Percentiles rank a stretch among this genome's conserved stretches.
Evolutionary conservation across 2,888 invertebrate species (phyloP).

Genomic region (Incurvaria masculella): DNA sequence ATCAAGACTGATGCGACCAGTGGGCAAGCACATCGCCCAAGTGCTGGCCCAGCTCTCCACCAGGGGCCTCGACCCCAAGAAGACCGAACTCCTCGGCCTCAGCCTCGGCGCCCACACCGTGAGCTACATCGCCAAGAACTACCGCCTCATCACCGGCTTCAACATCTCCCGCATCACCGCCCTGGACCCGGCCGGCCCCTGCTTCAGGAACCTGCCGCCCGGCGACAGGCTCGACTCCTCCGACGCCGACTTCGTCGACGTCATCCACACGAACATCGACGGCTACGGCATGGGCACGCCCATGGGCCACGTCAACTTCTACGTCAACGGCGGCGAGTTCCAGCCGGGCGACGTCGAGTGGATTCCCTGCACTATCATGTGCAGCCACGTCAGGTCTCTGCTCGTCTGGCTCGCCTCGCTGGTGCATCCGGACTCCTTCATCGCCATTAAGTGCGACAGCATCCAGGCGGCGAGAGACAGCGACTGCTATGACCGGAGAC

Average conservation of each 20-base stretch:
- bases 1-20: slow-evolving; percentile 43
- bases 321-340: slow-evolving; percentile 8
- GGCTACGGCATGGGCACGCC: slow-evolving; percentile 7
- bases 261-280: slow-evolving; percentile 13
- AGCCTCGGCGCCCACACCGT: slow-evolving; percentile 44
- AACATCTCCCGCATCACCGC: slow-evolving; percentile 30
- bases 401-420: slow-evolving; percentile 22
- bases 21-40: slow-evolving; percentile 42
- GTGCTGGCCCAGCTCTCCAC: slow-evolving; percentile 31
- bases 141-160: slow-evolving; percentile 30
- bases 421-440: slow-evolving; percentile 18
- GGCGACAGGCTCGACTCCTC: slow-evolving; percentile 6
- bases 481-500: slow-evolving; percentile 20
- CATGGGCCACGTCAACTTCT: slow-evolving; percentile 11
- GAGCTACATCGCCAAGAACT: slow-evolving; percentile 39
- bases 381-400: slow-evolving; percentile 21
- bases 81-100: slow-evolving; percentile 39
- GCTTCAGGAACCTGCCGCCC: slow-evolving; percentile 11
- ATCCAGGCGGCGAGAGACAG: slow-evolving; percentile 23
- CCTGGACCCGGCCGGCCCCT: slow-evolving; percentile 14
- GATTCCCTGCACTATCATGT: slow-evolving; percentile 19
- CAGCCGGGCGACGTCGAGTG: slow-evolving; percentile 22
- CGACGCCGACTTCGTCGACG: slow-evolving; percentile 12
- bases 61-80: slow-evolving; percentile 33
- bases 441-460: slow-evolving; percentile 23